Evolutionary conservation across 2,113 vertebrate genomes (phyloP), one percentile per base, ranked within the genome.

Genomic region (Esox niger): DNA sequence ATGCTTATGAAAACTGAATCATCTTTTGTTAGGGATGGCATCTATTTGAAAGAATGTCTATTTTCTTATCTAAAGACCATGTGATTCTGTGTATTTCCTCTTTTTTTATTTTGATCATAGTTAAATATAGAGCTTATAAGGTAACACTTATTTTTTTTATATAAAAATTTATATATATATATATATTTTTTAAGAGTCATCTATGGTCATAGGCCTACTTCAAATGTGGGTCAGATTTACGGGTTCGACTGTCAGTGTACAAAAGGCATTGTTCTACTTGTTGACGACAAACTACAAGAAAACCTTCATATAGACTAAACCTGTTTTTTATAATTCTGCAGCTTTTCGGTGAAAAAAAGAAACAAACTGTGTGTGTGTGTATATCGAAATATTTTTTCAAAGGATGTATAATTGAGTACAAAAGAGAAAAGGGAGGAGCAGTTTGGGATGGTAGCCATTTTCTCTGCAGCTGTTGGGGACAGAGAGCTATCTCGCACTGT

Each of bases 401-500:
- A 43, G 38, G 38, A 43, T 25, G 49, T 2, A 25, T 25, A 15
- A 25, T 7, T n/a, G 49, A 54, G 49, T n/a, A 54, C 49, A 54
- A 54, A 54, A n/a, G 68, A 69, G 62, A 66, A 66, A 20, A 67
- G 59, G 23, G 49, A 54, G 87, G 86, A 87, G 84, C 81, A 84
- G 83, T 86, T 73, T 56, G 11, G 38, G 33, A 58, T 62, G 65
- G 78, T 78, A 76, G 86, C 84, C 87, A 86, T 87, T 87, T 88
- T 88, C 9, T 54, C 49, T 6, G 81, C 82, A 80, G 80, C 77
- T 79, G 79, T 85, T 79, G 10, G 93, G 66, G 91, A 92, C 65
- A 90, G 93, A 6, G 94, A 95, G 84, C 95, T 94, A 94, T 70
- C 92, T 90, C 81, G 94, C 90, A 91, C 92, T 94, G 68, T 46